A percentile compares a stretch with the other conserved stretches of the same genome.
phyloP scores from a whole-genome alignment of 2,797 vertebrate genomes.

The Enteromius treurensis region DNA sequence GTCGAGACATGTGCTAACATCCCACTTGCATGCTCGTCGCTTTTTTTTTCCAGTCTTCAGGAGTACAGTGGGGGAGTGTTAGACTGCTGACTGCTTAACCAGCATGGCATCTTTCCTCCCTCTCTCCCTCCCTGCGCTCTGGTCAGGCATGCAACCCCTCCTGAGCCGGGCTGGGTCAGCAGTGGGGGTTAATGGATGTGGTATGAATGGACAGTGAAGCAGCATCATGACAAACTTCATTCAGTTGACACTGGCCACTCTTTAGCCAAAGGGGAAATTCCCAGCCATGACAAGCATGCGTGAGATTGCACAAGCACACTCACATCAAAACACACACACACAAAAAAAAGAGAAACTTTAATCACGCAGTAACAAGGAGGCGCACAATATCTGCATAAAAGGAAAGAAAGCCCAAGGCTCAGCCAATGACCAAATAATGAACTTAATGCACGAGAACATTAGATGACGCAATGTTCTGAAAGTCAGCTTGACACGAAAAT shows the following conservation, averaged over 20 bases:
- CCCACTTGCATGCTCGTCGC: constrained; percentile 75
- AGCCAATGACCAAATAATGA: constrained; percentile 5
- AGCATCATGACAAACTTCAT: constrained; percentile 49
- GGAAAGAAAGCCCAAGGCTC: background rate
- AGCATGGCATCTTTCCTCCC: constrained; percentile 45
- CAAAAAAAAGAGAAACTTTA: background rate
- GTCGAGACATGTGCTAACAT: constrained; percentile 41
- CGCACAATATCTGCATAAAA: background rate
- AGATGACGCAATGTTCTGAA: constrained; percentile 24
- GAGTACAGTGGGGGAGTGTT: constrained; percentile 64
- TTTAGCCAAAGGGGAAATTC: constrained; percentile 40
- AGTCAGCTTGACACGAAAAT: background rate
- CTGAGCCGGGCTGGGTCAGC: constrained; percentile 37
- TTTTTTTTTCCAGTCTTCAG: constrained; percentile 73
- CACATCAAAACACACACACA: background rate
- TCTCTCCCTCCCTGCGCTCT: constrained; percentile 27
- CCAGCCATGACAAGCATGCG: constrained; percentile 22
- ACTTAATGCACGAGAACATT: constrained; percentile 8
- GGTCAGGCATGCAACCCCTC: constrained; percentile 43
- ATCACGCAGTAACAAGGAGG: background rate
- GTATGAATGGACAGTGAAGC: constrained; percentile 59
- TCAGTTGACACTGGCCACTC: constrained; percentile 30
- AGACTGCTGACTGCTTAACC: constrained; percentile 56
- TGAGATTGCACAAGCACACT: constrained; percentile 12
- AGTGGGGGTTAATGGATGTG: constrained; percentile 55